phyloP scores from a whole-genome alignment of 2,797 vertebrate species.

The Numenius phaeopus region DNA sequence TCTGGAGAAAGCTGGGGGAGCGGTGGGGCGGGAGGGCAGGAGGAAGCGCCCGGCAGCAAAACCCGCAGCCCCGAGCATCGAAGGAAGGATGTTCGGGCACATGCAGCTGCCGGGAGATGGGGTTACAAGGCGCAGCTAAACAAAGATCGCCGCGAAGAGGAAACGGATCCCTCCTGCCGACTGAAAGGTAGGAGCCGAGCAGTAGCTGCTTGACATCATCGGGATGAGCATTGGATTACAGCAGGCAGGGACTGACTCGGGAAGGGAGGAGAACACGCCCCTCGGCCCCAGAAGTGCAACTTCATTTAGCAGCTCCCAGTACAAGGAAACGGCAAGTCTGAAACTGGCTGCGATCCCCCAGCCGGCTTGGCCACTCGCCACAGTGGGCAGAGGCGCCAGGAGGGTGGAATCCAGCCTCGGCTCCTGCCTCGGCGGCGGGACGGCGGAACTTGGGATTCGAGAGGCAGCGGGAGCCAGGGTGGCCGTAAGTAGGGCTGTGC shows the following conservation, averaged over 20 bases:
- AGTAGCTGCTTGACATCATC: constrained; percentile 81
- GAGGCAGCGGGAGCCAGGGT: neutral
- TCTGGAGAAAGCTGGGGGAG: neutral
- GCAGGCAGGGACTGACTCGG: constrained; percentile 75
- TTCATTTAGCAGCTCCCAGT: constrained; percentile 70
- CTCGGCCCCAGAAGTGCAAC: constrained; percentile 77
- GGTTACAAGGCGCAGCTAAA: constrained; percentile 63
- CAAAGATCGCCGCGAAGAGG: constrained; percentile 66
- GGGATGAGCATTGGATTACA: constrained; percentile 80
- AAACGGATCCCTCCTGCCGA: constrained; percentile 74
- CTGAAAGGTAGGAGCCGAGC: constrained; percentile 75
- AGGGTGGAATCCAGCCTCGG: neutral
- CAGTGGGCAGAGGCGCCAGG: neutral
- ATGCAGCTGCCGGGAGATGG: constrained; percentile 58
- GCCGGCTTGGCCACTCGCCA: neutral
- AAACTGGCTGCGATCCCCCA: neutral
- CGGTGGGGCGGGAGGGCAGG: neutral
- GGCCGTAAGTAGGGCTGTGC: constrained; percentile 68
- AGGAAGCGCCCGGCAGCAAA: constrained; percentile 54
- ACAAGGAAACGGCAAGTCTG: constrained; percentile 54
- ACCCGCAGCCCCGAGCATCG: constrained; percentile 24
- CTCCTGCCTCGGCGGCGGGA: neutral
- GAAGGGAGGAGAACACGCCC: constrained; percentile 79
- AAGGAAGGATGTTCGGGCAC: constrained; percentile 75
- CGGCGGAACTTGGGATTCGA: neutral